Percentiles rank a stretch among this genome's conserved stretches.
These are phyloP conservation scores for Himalopsyche phryganea DNA, from an alignment of 1,140 invertebrate genomes.

Conservation along the genomic window DNA sequence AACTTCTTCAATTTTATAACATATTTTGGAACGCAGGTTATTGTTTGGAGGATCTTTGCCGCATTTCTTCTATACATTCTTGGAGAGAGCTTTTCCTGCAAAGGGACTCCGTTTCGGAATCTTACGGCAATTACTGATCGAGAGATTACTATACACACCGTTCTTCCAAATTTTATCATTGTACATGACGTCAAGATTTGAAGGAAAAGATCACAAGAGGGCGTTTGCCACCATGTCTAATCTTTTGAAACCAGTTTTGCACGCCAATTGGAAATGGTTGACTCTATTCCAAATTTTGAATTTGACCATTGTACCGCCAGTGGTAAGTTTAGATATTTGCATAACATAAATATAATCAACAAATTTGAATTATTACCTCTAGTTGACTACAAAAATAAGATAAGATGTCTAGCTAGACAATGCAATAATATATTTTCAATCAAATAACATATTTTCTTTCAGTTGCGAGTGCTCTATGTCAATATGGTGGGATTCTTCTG, in stretches of 20 bases:
- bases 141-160: conserved; percentile 66
- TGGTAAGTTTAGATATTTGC: conserved; percentile 55
- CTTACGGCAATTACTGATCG: conserved; percentile 58
- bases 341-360: not conserved
- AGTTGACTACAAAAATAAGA: too few relatives aligned
- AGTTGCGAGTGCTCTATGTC: conserved; percentile 64
- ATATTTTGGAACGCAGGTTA: conserved; percentile 50
- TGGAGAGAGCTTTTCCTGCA: conserved; percentile 56
- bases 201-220: conserved; percentile 63
- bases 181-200: conserved; percentile 65
- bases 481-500: conserved; percentile 68
- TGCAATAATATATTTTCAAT: too few relatives aligned
- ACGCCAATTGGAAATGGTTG: conserved; percentile 68
- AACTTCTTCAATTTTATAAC: too few relatives aligned
- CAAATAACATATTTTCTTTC: too few relatives aligned
- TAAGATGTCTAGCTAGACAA: too few relatives aligned
- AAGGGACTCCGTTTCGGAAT: conserved; percentile 52
- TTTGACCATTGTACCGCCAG: conserved; percentile 64
- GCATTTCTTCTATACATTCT: conserved; percentile 65
- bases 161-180: conserved; percentile 65
- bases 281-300: conserved; percentile 69
- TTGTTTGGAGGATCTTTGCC: conserved; percentile 69
- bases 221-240: conserved; percentile 58
- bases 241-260: conserved; percentile 59
- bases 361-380: not conserved